Conservation (phyloP, 2,113 vertebrate genomes). For the Chlamydotis undulata region DNA sequence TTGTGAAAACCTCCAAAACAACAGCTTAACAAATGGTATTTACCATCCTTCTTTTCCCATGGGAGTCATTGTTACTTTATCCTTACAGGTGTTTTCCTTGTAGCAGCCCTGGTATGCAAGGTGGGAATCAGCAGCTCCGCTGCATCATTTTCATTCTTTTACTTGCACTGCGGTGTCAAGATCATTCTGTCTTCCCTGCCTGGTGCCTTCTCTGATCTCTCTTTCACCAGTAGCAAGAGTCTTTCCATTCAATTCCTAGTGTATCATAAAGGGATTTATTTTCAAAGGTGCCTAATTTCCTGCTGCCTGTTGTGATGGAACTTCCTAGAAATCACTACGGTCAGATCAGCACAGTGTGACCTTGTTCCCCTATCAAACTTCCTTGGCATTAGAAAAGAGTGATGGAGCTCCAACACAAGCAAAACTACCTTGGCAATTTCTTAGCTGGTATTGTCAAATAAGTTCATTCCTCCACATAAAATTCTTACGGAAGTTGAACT, state of each 20-base stretch:
- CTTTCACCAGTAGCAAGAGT: background rate
- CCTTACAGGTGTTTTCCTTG: conserved; percentile 45
- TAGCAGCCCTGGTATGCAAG: background rate
- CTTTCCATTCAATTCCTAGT: background rate
- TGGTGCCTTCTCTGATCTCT: background rate
- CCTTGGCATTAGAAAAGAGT: background rate
- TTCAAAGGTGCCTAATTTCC: background rate
- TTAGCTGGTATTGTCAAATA: background rate
- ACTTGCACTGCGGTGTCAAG: background rate
- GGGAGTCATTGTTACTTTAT: background rate
- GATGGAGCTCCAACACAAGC: background rate
- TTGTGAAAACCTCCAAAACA: background rate
- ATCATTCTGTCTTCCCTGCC: background rate
- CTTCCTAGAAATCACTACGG: background rate
- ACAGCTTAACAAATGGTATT: conserved; percentile 8
- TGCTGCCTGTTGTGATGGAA: background rate
- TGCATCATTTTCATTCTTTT: background rate
- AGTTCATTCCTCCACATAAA: background rate
- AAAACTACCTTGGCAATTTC: background rate
- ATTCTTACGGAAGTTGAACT: background rate
- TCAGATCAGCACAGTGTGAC: background rate
- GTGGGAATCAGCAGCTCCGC: background rate
- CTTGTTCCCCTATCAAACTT: background rate
- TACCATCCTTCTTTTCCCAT: background rate
- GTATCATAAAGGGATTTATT: background rate